phyloP scores from a whole-genome alignment of 2,888 invertebrate genomes.

The Myopa tessellatipennis region DNA sequence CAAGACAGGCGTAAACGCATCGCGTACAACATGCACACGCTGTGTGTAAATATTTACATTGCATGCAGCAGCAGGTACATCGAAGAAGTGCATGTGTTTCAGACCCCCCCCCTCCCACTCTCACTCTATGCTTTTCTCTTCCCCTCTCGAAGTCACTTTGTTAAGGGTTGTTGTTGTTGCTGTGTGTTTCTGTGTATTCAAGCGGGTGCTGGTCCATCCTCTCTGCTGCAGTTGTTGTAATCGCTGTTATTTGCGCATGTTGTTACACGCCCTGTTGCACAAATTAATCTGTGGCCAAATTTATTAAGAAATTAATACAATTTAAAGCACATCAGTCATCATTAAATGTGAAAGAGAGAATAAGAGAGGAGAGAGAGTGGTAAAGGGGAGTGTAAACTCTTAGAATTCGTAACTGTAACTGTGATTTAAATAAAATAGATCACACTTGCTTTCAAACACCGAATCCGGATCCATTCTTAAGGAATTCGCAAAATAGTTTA shows the following conservation, averaged over 20 bases:
- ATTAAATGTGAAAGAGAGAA: too few species aligned
- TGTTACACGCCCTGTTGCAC: background rate
- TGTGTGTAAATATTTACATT: background rate
- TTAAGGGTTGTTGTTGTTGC: background rate
- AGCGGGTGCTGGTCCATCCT: background rate
- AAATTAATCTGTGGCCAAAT: constrained; percentile 18
- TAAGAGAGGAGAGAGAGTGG: too few species aligned
- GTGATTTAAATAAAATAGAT: too few species aligned
- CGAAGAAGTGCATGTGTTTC: too few species aligned
- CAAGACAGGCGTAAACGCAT: background rate
- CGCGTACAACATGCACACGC: background rate
- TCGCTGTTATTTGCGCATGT: too few species aligned
- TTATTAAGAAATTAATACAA: constrained; percentile 14
- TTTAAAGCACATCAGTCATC: background rate
- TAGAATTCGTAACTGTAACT: too few species aligned
- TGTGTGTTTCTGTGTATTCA: background rate
- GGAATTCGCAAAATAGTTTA: too few species aligned
- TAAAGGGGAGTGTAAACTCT: too few species aligned
- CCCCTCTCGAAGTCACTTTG: background rate
- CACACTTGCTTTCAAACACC: too few species aligned
- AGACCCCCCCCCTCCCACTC: too few species aligned
- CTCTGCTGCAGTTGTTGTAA: background rate
- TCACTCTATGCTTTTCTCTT: too few species aligned
- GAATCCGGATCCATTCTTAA: too few species aligned
- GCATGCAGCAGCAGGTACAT: constrained; percentile 54